phyloP scores from a whole-genome alignment of 2,888 invertebrate genomes.

The Vanessa cardui region DNA sequence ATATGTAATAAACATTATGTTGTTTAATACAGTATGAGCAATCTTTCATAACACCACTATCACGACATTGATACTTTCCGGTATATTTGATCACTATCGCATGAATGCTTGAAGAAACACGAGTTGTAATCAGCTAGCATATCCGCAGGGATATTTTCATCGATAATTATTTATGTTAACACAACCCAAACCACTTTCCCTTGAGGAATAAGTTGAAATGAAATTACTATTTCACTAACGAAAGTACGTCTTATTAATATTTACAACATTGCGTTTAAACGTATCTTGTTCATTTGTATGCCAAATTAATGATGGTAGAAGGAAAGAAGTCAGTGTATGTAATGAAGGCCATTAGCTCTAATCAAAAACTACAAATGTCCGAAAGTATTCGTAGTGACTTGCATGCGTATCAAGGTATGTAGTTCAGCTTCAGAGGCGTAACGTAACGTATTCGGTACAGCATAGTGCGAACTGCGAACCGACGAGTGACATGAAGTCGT shows the following conservation, averaged over 20 bases:
- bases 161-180: background rate
- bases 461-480: constrained; percentile 3
- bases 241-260: background rate
- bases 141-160: constrained; percentile 4
- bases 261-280: no score
- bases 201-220: background rate
- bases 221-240: background rate
- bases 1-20: background rate
- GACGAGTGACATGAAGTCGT: constrained; percentile 25
- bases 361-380: background rate
- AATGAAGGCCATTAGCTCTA: no score
- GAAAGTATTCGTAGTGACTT: background rate
- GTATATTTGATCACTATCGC: constrained; percentile 37
- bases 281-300: no score
- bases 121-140: constrained; percentile 4
- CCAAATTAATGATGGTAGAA: no score
- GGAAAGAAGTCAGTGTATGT: no score
- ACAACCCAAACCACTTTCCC: background rate
- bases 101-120: background rate
- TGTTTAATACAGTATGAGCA: background rate
- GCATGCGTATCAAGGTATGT: constrained; percentile 7
- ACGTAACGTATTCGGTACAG: constrained; percentile 8
- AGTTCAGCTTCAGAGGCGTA: constrained; percentile 6
- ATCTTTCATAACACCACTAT: constrained; percentile 8
- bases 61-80: constrained; percentile 53